Percentiles rank a stretch among this genome's conserved stretches.
Conservation (phyloP, 2,888 invertebrate species). For the Eupithecia dodoneata region DNA sequence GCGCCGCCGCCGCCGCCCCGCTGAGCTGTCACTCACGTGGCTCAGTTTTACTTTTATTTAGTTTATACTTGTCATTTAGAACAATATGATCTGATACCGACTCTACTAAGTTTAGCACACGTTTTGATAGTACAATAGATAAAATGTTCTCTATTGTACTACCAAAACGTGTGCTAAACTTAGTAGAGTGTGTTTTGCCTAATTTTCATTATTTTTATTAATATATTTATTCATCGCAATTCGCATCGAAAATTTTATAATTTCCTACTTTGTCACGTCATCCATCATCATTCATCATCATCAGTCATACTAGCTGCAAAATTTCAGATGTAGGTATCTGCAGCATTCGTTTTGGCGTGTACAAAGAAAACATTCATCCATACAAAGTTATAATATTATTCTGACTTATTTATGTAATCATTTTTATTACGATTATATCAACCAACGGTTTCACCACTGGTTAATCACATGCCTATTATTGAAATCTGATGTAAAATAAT, state of each 20-base stretch:
- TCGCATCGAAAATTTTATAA: background rate
- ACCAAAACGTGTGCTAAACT: too few relatives aligned
- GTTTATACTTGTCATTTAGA: conserved; percentile 1
- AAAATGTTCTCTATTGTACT: too few relatives aligned
- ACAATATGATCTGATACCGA: background rate
- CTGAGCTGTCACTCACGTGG: conserved; percentile 56
- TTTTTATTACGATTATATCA: background rate
- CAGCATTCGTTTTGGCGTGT: background rate
- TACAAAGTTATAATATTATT: background rate
- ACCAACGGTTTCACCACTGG: background rate
- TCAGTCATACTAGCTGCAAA: background rate
- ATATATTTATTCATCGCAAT: background rate
- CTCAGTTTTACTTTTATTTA: conserved; percentile 34
- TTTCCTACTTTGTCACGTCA: too few relatives aligned
- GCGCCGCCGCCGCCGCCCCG: conserved; percentile 48
- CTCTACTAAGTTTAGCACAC: background rate
- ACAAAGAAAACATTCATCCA: background rate
- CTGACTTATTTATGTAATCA: background rate
- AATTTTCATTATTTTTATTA: background rate
- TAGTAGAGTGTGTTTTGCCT: background rate
- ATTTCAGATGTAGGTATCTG: background rate
- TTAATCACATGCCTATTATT: conserved; percentile 3
- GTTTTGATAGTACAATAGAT: too few relatives aligned
- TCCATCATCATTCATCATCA: too few relatives aligned
- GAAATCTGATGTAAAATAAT: background rate